Conservation (phyloP, 2,113 vertebrate species). For the Colaptes auratus region DNA sequence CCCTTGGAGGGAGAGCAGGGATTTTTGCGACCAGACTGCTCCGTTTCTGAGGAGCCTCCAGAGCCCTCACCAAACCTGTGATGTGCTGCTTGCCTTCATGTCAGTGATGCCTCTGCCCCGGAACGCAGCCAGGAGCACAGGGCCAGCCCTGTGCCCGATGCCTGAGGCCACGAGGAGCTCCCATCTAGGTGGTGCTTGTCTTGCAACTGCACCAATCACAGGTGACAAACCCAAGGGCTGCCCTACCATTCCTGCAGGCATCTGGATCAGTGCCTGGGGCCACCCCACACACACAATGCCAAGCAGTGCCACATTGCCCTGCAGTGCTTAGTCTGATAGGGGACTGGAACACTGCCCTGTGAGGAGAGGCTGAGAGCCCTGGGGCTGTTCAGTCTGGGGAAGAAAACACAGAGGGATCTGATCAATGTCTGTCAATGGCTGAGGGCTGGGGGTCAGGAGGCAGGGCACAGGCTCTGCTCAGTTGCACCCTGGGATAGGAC, state of each 20-base stretch:
- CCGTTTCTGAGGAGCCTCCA: background rate
- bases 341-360: too few relatives aligned
- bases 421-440: too few relatives aligned
- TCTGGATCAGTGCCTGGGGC: background rate
- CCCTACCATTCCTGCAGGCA: background rate
- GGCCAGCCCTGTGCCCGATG: background rate
- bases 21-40: background rate
- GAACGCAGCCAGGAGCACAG: background rate
- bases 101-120: background rate
- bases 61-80: background rate
- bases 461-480: too few relatives aligned
- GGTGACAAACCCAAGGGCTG: accelerated
- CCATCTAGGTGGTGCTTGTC: background rate
- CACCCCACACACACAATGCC: background rate
- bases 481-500: too few relatives aligned
- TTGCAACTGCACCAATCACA: background rate
- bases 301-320: too few relatives aligned
- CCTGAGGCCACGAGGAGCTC: background rate
- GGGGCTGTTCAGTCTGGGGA: too few relatives aligned
- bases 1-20: background rate
- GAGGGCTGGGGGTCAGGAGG: too few relatives aligned
- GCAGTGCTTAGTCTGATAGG: too few relatives aligned
- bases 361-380: too few relatives aligned
- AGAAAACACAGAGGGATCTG: too few relatives aligned
- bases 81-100: background rate